Base-by-base conservation (phyloP, 2,797 vertebrate genomes). In the Tragelaphus eurycerus region DNA sequence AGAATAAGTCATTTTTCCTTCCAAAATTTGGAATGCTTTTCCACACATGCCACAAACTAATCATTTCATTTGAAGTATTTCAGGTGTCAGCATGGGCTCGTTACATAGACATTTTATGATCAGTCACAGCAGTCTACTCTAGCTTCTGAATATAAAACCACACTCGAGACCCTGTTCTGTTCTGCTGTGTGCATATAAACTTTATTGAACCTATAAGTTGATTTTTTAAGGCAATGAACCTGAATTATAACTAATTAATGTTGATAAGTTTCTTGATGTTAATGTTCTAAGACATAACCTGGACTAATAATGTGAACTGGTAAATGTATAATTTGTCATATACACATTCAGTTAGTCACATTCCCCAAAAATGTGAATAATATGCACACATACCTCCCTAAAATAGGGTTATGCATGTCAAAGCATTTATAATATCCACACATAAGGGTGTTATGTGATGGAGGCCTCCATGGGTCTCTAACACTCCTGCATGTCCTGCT, bases 61-160 rank as follows among this genome's bases (percentile, higher is more conserved):
- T 87, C 29, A 78, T 55, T 95, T 92, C 57, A 83, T 34, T n/a
- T 78, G 62, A 93, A 46, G 19, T 87, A 9, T 92, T 87, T 96
- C 62, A 93, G 48, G 62, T 59, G 38, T 90, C 64, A 94, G 79
- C n/a, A 25, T 62, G 48, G 38, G 76, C 34, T 88, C 2, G 25
- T 87, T 46, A 67, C 38, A 46, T 29, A 62, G 50, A 59, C 23
- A 46, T 50, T 92, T 67, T 86, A 27, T 55, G 4, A 93, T 85
- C 34, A 43, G 38, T 57, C 86, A 91, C 4, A 55, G 52, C 16
- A 60, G 21, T 79, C 50, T 48, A 14, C 15, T 96, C 31, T 57
- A 27, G 52, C 50, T 97, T 90, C 64, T 43, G 1, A 95, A 89
- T 46, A 17, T 74, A 62, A 95, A 97, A 78, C 86, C 25, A 74